These are phyloP conservation scores for Natator depressus DNA, from an alignment of 2,113 vertebrate genomes.

Conservation along the genomic window DNA sequence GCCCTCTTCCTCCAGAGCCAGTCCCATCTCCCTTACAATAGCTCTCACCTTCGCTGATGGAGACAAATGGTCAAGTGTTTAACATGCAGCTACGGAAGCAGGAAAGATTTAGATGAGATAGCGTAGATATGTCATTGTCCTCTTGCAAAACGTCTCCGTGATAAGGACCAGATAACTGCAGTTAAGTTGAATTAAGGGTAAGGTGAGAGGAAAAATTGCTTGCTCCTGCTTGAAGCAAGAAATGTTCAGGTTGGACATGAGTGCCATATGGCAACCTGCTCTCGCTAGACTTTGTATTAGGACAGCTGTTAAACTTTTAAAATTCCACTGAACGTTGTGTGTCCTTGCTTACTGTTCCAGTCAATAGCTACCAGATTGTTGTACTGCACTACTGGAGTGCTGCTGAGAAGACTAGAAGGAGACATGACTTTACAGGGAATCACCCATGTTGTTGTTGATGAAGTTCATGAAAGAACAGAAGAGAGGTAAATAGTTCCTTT, in stretches of 20 bases:
- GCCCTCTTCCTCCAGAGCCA: not conserved
- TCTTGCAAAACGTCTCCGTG: accelerated
- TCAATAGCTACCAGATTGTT: slow-evolving; percentile 91
- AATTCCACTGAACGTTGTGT: slow-evolving; percentile 10
- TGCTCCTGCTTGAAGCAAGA: not conserved
- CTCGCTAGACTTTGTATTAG: not conserved
- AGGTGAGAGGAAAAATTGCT: not conserved
- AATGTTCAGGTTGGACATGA: not conserved
- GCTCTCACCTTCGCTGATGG: not conserved
- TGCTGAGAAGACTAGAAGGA: slow-evolving; percentile 91
- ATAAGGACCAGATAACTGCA: not conserved
- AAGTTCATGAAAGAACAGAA: slow-evolving; percentile 97
- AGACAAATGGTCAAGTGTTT: not conserved
- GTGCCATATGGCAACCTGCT: not conserved
- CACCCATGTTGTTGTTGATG: slow-evolving; percentile 94
- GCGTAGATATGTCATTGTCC: not conserved
- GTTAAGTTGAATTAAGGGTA: not conserved
- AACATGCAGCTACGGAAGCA: not conserved
- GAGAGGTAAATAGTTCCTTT: slow-evolving; percentile 86
- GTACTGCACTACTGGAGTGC: slow-evolving; percentile 95
- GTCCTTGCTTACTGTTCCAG: slow-evolving; percentile 68
- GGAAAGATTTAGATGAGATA: not conserved
- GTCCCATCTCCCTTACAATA: not conserved
- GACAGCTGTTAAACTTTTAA: not conserved
- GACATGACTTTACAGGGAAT: slow-evolving; percentile 86